Conservation (phyloP, 2,113 vertebrate genomes). For the Hystrix cristata region DNA sequence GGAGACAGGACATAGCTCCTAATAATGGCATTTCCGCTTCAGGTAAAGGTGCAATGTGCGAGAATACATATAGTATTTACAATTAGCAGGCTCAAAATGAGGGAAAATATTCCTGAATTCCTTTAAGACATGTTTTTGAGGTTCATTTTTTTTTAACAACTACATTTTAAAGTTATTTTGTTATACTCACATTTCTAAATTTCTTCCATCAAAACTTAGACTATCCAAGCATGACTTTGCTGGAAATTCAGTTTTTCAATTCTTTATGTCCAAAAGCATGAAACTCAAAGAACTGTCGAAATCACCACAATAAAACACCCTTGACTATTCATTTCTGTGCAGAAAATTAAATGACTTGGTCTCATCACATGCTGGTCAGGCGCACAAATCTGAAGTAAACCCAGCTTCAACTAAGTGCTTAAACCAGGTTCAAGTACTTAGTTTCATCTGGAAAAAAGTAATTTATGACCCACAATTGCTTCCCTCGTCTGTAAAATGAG, state of each 20-base stretch:
- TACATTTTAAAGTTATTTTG: neutral
- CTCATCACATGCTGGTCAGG: neutral
- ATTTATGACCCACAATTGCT: neutral
- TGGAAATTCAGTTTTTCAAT: neutral
- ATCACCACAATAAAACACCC: neutral
- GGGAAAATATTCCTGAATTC: neutral
- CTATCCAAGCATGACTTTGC: neutral
- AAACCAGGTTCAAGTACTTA: neutral
- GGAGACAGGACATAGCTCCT: neutral
- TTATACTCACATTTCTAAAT: neutral
- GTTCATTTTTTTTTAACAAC: neutral
- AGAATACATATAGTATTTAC: neutral
- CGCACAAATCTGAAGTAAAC: neutral
- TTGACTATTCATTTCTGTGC: neutral
- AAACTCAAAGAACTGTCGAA: neutral
- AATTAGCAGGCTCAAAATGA: constrained; percentile 9
- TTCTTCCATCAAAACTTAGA: neutral
- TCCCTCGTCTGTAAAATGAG: neutral
- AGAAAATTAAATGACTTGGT: neutral
- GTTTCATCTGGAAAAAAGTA: neutral
- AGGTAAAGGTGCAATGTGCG: neutral
- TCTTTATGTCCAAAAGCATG: neutral
- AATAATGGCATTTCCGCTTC: neutral
- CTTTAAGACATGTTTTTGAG: neutral
- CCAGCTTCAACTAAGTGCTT: neutral